A percentile compares a stretch with the other conserved stretches of the same genome.
Conservation (phyloP, 1,140 invertebrate genomes). For the Polypedilum vanderplanki region DNA sequence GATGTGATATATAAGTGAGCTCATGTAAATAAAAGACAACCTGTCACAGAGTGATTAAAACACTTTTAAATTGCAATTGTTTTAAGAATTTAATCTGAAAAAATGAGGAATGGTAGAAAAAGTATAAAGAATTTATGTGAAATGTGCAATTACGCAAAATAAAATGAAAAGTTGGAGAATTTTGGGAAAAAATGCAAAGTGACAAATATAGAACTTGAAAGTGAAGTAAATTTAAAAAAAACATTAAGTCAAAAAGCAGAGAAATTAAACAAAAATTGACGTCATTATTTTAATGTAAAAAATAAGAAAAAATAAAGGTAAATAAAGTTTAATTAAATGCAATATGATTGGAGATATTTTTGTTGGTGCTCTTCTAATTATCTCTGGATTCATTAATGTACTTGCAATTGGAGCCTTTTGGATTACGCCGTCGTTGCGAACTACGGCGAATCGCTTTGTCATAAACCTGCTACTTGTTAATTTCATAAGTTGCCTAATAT, state of each 20-base stretch:
- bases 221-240: not conserved
- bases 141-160: not conserved
- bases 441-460: conserved; percentile 44
- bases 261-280: not conserved
- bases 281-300: not conserved
- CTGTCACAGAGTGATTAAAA: too few species aligned
- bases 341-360: conserved; percentile 43
- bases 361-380: conserved; percentile 41
- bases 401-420: conserved; percentile 43
- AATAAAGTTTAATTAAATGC: not conserved
- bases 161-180: too few species aligned
- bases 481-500: conserved; percentile 40
- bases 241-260: not conserved
- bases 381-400: conserved; percentile 43
- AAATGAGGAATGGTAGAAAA: not conserved
- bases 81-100: too few species aligned
- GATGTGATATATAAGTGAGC: not conserved
- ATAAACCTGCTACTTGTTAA: conserved; percentile 43
- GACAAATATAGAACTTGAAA: not conserved
- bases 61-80: too few species aligned
- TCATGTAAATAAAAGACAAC: not conserved
- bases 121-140: not conserved
- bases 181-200: not conserved
- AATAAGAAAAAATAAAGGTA: not conserved
- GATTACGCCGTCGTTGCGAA: conserved; percentile 42